Conservation (phyloP, 1,140 invertebrate species). For the Platorchestia sp. region DNA sequence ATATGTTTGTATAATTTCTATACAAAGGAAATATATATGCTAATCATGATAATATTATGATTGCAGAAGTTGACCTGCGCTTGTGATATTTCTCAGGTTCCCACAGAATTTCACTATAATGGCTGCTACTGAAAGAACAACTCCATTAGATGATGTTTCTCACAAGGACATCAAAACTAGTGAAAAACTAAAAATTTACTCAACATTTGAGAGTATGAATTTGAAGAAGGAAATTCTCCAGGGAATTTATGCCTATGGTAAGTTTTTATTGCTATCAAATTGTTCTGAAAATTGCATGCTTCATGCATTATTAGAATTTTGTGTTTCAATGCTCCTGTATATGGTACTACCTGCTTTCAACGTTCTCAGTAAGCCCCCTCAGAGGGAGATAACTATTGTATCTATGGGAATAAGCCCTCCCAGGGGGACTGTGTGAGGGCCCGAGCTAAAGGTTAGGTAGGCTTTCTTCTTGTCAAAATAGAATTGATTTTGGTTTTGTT, state of each 20-base stretch:
- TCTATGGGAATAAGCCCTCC: no score
- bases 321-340: background rate
- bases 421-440: no score
- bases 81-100: background rate
- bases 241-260: slow-evolving; percentile 98
- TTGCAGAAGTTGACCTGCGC: background rate
- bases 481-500: no score
- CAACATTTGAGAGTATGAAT: slow-evolving; percentile 98
- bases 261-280: slow-evolving; percentile 64
- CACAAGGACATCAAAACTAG: slow-evolving; percentile 16
- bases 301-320: background rate
- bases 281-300: background rate
- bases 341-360: background rate
- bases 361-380: no score
- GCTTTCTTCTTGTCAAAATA: no score
- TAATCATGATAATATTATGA: no score
- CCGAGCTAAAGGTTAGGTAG: no score
- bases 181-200: slow-evolving; percentile 68
- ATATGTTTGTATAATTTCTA: no score
- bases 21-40: no score
- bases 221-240: slow-evolving; percentile 93
- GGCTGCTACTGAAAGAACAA: background rate
- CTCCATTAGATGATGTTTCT: slow-evolving; percentile 40
- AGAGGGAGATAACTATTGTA: no score
- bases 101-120: background rate